Evolutionary conservation across 2,888 invertebrate genomes (phyloP).

Genomic region (Portevinia maculata): DNA sequence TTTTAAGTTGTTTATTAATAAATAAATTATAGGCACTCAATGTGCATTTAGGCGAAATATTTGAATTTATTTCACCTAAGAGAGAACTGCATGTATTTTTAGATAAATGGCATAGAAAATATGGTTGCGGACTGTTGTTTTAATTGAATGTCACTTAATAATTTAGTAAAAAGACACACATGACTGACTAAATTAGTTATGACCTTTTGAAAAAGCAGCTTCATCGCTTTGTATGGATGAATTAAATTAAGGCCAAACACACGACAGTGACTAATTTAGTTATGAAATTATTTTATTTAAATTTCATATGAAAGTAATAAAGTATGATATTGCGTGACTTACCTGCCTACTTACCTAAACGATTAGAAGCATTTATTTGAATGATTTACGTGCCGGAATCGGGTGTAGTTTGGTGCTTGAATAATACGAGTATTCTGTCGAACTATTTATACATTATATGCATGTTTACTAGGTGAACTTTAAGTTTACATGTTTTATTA

Average conservation of each 20-base stretch:
- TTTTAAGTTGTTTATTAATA: slow-evolving; percentile 55
- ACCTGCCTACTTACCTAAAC: too few species aligned
- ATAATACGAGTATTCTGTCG: background rate
- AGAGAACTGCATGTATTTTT: slow-evolving; percentile 47
- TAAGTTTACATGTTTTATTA: too few species aligned
- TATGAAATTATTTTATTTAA: slow-evolving; percentile 54
- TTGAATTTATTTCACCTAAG: slow-evolving; percentile 53
- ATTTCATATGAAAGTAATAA: slow-evolving; percentile 49
- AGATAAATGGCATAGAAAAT: slow-evolving; percentile 4
- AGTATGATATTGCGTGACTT: slow-evolving; percentile 58
- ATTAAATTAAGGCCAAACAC: slow-evolving; percentile 1
- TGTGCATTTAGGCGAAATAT: slow-evolving; percentile 36
- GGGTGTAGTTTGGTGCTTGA: background rate
- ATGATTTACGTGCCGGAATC: slow-evolving; percentile 20
- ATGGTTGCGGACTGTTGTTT: slow-evolving; percentile 5
- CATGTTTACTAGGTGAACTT: too few species aligned
- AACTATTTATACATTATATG: background rate
- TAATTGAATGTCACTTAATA: slow-evolving; percentile 58
- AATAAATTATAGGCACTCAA: slow-evolving; percentile 52
- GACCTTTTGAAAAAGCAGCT: slow-evolving; percentile 41
- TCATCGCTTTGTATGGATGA: background rate
- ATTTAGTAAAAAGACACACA: slow-evolving; percentile 49
- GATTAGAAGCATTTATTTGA: slow-evolving; percentile 23
- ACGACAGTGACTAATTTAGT: slow-evolving; percentile 49
- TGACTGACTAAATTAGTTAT: slow-evolving; percentile 54